phyloP scores from a whole-genome alignment of 2,113 vertebrate species.

The Helogale parvula region DNA sequence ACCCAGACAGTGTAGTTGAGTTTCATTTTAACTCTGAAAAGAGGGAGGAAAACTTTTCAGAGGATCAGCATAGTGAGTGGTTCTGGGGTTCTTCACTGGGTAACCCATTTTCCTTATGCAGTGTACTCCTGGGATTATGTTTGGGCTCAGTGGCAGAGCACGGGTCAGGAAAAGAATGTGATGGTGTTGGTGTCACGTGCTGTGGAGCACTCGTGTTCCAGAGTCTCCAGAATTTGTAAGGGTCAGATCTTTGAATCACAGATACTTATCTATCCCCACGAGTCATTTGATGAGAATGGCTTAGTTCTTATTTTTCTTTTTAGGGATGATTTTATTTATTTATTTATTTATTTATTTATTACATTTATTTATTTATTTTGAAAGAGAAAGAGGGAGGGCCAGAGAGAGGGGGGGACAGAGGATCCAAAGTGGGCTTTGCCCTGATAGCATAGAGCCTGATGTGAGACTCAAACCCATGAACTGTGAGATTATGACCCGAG shows the following conservation, averaged over 20 bases:
- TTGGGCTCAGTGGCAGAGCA: slow-evolving; percentile 92
- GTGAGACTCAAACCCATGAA: too few species aligned
- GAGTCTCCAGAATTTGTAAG: slow-evolving; percentile 93
- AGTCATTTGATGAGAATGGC: slow-evolving; percentile 91
- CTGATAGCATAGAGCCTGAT: background rate
- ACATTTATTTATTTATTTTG: too few species aligned
- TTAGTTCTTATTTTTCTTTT: too few species aligned
- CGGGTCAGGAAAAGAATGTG: slow-evolving; percentile 93
- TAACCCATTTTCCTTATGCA: slow-evolving; percentile 96
- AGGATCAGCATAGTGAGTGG: slow-evolving; percentile 80
- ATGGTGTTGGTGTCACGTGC: slow-evolving; percentile 95
- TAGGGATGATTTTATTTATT: too few species aligned
- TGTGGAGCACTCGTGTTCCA: slow-evolving; percentile 92
- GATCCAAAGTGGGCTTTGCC: background rate
- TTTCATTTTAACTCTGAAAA: slow-evolving; percentile 29
- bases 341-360: too few species aligned
- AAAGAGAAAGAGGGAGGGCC: too few species aligned
- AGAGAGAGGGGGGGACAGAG: background rate
- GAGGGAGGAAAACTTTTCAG: background rate
- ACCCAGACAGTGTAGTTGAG: background rate
- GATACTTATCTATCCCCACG: slow-evolving; percentile 96
- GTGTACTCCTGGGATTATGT: slow-evolving; percentile 97
- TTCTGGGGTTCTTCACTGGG: slow-evolving; percentile 96
- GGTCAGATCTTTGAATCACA: slow-evolving; percentile 92
- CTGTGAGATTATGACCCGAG: background rate